Conservation (phyloP, 2,797 vertebrate genomes). For the Micromesistius poutassou region DNA sequence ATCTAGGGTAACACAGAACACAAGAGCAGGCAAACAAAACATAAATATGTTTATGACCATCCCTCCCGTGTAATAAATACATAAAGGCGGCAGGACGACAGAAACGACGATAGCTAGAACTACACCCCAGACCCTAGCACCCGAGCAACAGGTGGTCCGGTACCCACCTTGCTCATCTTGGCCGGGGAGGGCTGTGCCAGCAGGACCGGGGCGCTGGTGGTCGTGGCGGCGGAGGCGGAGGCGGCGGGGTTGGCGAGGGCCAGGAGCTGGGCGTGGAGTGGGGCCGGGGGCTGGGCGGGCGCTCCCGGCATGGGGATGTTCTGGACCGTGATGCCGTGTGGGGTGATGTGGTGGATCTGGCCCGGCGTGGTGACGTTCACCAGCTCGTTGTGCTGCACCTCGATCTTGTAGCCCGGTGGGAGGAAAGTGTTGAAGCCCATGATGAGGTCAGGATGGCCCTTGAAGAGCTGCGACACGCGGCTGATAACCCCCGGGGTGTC, state of each 20-base stretch:
- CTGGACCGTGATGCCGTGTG: constrained; percentile 92
- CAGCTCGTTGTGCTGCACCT: constrained; percentile 95
- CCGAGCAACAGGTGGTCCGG: not conserved
- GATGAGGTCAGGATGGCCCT: constrained; percentile 97
- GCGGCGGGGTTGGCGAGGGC: not conserved
- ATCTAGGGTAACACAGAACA: not conserved
- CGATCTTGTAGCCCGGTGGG: constrained; percentile 98
- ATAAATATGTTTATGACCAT: not conserved
- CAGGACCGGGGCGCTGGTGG: constrained; percentile 81
- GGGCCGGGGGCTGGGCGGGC: constrained; percentile 51
- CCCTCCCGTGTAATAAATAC: not conserved
- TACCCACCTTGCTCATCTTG: constrained; percentile 90
- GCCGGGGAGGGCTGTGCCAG: constrained; percentile 86
- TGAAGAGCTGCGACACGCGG: constrained; percentile 97
- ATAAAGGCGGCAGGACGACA: not conserved
- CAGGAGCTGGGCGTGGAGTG: constrained; percentile 29
- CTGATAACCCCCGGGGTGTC: constrained; percentile 99
- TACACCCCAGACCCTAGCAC: not conserved
- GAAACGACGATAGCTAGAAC: not conserved
- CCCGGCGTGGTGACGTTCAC: constrained; percentile 97
- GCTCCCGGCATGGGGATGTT: constrained; percentile 80
- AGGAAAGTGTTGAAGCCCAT: constrained; percentile 99
- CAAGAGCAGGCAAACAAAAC: not conserved
- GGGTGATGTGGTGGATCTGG: constrained; percentile 97
- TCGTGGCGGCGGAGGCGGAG: constrained; percentile 39